phyloP scores from a whole-genome alignment of 1,140 invertebrate species.

The Euura lappo region DNA sequence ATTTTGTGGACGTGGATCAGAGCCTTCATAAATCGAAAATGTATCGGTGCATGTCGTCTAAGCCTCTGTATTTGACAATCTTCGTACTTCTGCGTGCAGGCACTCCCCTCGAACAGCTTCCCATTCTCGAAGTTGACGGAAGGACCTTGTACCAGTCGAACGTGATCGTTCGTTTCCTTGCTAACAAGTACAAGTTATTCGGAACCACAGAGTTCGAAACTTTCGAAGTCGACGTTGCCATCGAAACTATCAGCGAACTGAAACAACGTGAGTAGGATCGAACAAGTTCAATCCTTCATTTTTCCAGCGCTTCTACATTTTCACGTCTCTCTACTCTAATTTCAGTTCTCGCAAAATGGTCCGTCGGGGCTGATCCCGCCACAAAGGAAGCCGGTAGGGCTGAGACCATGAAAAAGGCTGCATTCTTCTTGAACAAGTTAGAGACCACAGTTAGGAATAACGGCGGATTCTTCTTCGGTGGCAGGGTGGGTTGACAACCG shows the following conservation, averaged over 20 bases:
- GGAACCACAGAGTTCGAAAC: slow-evolving; percentile 22
- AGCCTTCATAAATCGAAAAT: no score
- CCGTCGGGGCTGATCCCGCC: slow-evolving; percentile 29
- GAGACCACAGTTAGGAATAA: slow-evolving; percentile 29
- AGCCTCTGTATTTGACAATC: neutral
- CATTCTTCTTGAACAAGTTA: slow-evolving; percentile 18
- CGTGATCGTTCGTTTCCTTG: slow-evolving; percentile 31
- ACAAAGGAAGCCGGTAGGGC: slow-evolving; percentile 27
- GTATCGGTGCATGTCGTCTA: no score
- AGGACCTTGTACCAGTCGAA: slow-evolving; percentile 24
- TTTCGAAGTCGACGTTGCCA: slow-evolving; percentile 14
- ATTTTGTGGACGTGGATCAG: no score
- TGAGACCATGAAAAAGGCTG: neutral
- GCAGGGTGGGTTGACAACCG: slow-evolving; percentile 24
- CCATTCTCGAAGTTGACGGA: slow-evolving; percentile 27
- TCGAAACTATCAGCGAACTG: slow-evolving; percentile 29
- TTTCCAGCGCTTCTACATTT: slow-evolving; percentile 7
- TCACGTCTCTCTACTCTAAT: slow-evolving; percentile 9
- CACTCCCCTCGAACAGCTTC: slow-evolving; percentile 23
- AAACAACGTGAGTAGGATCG: slow-evolving; percentile 22
- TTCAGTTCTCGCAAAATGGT: neutral
- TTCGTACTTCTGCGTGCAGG: neutral
- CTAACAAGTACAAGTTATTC: slow-evolving; percentile 25
- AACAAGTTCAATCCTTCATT: neutral
- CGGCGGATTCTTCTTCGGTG: slow-evolving; percentile 20